Base-by-base conservation (phyloP, 2,797 vertebrate genomes). In the Chrosomus eos region DNA sequence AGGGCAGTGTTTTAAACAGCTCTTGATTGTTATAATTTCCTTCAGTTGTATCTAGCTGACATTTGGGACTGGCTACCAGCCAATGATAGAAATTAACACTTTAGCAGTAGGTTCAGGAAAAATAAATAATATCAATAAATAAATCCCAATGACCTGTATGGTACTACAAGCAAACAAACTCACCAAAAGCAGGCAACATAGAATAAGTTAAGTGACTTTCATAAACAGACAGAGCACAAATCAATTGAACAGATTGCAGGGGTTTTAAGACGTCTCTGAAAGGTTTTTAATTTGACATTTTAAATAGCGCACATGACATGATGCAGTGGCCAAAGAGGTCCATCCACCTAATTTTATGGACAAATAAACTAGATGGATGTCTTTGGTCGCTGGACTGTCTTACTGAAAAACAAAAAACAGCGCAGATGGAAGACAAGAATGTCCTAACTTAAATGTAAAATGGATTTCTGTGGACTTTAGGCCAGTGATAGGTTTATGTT, bases 41-140 rank as follows among this genome's bases (percentile, higher is more conserved):
- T 91, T 40, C 28, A 70, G 89, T 90, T 93, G 91, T 93, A 60
- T 74, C 82, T 23, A 74, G 31, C n/a, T 86, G 84, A 70, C 2
- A 45, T 48, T 48, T 67, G 11, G 8, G 2, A 60, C 14, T 18
- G 33, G 53, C 4, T 77, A 36, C 72, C 19, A 75, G 72, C 31
- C 28, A 23, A 23, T 58, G 21, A 58, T n/a, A 60, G 36, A 77
- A 77, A 60, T 1, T 19, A 5, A 60, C 14, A 23, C 23, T 26
- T 76, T 19, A 60, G 14, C 51, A 76, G 14, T 2, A 26, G 23
- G 23, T 38, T n/a, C 14, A 58, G 13, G 60, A 14, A 62, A 76
- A 36, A 73, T 62, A 31, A 64, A 64, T 3, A 31, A 31, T 64
- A 16, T 64, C 7, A 62, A 16, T 28, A 18, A 31, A 64, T 64